These are phyloP conservation scores for Cettia cetti DNA, from an alignment of 2,113 vertebrate species.

Conservation along the genomic window DNA sequence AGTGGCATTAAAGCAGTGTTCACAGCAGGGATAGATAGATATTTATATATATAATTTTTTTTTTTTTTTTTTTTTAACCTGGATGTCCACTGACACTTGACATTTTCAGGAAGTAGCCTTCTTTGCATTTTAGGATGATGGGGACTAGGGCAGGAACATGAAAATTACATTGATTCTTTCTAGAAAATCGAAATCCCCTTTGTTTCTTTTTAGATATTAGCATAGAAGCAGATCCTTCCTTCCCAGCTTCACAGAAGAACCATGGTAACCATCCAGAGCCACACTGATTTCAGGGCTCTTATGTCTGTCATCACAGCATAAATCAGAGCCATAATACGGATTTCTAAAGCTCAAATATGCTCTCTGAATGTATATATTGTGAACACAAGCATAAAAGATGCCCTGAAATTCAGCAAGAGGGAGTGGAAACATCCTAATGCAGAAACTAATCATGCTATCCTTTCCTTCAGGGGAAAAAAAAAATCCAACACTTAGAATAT, in stretches of 20 bases:
- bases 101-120: background rate
- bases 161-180: background rate
- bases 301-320: background rate
- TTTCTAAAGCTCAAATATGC: background rate
- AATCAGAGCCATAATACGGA: background rate
- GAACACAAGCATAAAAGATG: background rate
- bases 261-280: constrained; percentile 46
- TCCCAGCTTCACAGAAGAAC: background rate
- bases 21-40: background rate
- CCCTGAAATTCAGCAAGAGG: background rate
- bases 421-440: background rate
- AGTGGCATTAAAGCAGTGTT: background rate
- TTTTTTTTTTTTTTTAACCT: no score
- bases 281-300: background rate
- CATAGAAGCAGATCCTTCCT: background rate
- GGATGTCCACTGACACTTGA: background rate
- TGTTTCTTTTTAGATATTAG: constrained; percentile 3
- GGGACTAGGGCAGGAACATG: background rate
- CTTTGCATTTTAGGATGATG: background rate
- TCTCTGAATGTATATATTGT: background rate
- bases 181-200: background rate
- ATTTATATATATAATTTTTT: no score
- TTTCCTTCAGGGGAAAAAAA: background rate
- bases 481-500: background rate
- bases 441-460: background rate